A percentile compares a stretch with the other conserved stretches of the same genome.
Conservation (phyloP, 2,888 invertebrate genomes). For the Clunio marinus region DNA sequence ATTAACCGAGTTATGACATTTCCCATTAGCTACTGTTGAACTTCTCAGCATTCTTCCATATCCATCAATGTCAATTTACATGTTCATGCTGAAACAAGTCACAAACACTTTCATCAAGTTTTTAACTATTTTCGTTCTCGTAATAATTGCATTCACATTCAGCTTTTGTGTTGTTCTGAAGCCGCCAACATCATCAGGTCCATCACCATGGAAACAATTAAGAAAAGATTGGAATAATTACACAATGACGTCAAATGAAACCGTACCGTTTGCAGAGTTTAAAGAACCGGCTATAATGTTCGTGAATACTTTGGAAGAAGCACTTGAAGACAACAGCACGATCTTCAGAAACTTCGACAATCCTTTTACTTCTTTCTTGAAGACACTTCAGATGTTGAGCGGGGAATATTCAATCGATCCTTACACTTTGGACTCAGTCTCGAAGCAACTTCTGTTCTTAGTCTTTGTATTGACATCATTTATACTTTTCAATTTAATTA, state of each 20-base stretch:
- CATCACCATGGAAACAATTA: slow-evolving; percentile 20
- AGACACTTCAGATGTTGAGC: slow-evolving; percentile 9
- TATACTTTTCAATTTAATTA: slow-evolving; percentile 32
- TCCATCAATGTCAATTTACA: slow-evolving; percentile 36
- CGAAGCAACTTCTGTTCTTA: slow-evolving; percentile 25
- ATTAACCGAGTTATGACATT: too few species aligned
- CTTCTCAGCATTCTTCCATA: slow-evolving; percentile 29
- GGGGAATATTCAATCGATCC: slow-evolving; percentile 36
- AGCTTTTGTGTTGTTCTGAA: slow-evolving; percentile 29
- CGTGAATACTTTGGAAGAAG: slow-evolving; percentile 24
- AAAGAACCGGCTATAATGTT: slow-evolving; percentile 33
- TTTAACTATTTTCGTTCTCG: slow-evolving; percentile 33
- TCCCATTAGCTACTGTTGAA: slow-evolving; percentile 29
- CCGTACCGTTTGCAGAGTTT: slow-evolving; percentile 1
- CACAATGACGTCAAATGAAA: not conserved
- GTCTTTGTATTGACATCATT: slow-evolving; percentile 27
- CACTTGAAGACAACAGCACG: slow-evolving; percentile 22
- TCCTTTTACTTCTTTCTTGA: slow-evolving; percentile 28
- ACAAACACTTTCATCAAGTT: slow-evolving; percentile 33
- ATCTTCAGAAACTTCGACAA: slow-evolving; percentile 34
- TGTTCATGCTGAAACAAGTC: slow-evolving; percentile 37
- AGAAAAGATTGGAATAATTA: slow-evolving; percentile 16
- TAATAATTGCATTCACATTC: slow-evolving; percentile 36
- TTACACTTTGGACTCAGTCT: slow-evolving; percentile 22
- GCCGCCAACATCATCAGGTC: not conserved